Evolutionary conservation across 2,797 vertebrate genomes (phyloP).

Genomic region (Hyperoplus immaculatus): DNA sequence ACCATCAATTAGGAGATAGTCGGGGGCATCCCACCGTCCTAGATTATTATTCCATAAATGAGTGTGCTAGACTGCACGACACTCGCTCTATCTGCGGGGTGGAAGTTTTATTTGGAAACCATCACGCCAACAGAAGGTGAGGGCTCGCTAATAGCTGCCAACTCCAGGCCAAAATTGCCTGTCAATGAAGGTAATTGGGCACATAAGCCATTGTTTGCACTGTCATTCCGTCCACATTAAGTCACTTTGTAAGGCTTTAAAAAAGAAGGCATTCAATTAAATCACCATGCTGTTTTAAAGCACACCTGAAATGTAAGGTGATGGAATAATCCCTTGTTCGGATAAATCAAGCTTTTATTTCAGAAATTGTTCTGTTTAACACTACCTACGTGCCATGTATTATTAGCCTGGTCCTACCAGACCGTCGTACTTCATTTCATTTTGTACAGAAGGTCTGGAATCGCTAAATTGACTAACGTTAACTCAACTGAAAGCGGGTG

Average conservation of each 20-base stretch:
- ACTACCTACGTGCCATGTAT: neutral
- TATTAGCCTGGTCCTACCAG: neutral
- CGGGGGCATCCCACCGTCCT: constrained; percentile 57
- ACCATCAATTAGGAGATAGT: constrained; percentile 76
- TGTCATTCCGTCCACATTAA: constrained; percentile 64
- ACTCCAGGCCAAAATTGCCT: constrained; percentile 74
- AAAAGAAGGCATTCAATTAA: constrained; percentile 23
- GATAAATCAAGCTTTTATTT: constrained; percentile 21
- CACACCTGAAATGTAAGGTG: constrained; percentile 21
- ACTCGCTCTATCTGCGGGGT: constrained; percentile 47
- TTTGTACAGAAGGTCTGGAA: too few relatives aligned
- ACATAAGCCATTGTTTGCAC: constrained; percentile 69
- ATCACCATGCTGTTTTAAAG: constrained; percentile 17
- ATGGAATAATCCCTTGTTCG: constrained; percentile 24
- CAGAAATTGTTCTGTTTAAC: constrained; percentile 11
- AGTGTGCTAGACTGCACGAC: constrained; percentile 72
- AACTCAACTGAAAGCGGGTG: too few relatives aligned
- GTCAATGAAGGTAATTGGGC: constrained; percentile 80
- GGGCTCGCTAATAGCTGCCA: constrained; percentile 77
- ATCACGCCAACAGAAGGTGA: constrained; percentile 74
- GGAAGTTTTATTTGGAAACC: constrained; percentile 61
- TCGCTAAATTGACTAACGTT: too few relatives aligned
- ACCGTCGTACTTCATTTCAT: too few relatives aligned
- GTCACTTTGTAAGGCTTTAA: constrained; percentile 25
- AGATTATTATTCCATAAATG: constrained; percentile 79